Evolutionary conservation across 2,888 invertebrate genomes (phyloP).

Genomic region (Holacanthella duospinosa): DNA sequence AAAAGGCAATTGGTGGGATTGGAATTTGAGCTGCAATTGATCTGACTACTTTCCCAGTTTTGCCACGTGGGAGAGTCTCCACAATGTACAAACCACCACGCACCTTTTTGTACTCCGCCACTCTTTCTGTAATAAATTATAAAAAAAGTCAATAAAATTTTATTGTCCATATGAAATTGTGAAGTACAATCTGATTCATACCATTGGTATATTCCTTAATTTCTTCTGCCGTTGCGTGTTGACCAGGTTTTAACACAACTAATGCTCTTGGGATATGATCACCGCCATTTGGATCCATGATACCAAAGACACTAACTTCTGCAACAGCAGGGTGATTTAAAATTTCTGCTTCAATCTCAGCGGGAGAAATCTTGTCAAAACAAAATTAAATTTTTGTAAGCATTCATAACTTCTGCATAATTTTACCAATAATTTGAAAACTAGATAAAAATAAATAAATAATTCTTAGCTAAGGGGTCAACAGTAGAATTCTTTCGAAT

Average conservation of each 20-base stretch:
- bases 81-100: constrained; percentile 33
- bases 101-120: constrained; percentile 32
- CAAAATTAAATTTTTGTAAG: not conserved
- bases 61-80: constrained; percentile 29
- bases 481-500: too few relatives aligned
- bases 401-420: too few relatives aligned
- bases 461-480: too few relatives aligned
- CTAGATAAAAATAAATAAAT: not conserved
- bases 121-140: constrained; percentile 13
- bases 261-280: constrained; percentile 35
- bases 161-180: too few relatives aligned
- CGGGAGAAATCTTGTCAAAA: constrained; percentile 29
- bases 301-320: constrained; percentile 34
- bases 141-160: not conserved
- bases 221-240: constrained; percentile 15
- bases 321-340: constrained; percentile 28
- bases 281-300: constrained; percentile 34
- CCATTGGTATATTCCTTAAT: constrained; percentile 30
- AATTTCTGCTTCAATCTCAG: constrained; percentile 32
- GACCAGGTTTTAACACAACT: constrained; percentile 23
- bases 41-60: constrained; percentile 34
- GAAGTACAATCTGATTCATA: constrained; percentile 7
- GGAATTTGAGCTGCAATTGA: constrained; percentile 23
- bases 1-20: constrained; percentile 2
- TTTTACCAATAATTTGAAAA: too few relatives aligned